Evolutionary conservation across 92 coral and sea anemone genomes (phyloP).

Genomic region (Zoanthus sansibaricus): DNA sequence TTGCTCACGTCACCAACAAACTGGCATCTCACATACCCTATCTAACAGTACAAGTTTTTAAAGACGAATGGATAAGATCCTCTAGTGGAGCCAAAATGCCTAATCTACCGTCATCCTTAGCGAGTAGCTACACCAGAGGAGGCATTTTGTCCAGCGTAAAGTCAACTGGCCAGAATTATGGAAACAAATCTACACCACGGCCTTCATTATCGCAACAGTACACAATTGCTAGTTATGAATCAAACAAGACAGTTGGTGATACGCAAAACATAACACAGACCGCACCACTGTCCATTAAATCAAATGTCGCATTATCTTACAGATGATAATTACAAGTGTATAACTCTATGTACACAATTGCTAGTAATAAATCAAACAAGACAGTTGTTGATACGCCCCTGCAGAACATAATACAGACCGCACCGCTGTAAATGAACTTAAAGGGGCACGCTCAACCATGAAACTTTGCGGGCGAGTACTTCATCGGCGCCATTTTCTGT

Average conservation of each 20-base stretch:
- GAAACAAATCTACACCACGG: neutral
- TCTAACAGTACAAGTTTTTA: constrained; percentile 93
- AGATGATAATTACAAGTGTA: neutral
- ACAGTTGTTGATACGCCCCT: neutral
- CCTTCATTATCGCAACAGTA: constrained; percentile 10
- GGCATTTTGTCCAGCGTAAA: constrained; percentile 40
- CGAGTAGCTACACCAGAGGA: constrained; percentile 57
- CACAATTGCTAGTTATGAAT: neutral
- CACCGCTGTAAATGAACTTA: too few relatives aligned
- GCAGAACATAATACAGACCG: too few relatives aligned
- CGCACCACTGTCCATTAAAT: neutral
- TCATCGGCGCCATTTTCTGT: too few relatives aligned
- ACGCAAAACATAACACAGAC: neutral
- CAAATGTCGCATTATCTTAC: neutral
- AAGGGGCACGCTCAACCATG: too few relatives aligned
- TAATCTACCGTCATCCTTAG: constrained; percentile 66
- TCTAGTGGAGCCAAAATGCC: constrained; percentile 80
- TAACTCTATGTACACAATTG: neutral
- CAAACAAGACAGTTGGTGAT: neutral
- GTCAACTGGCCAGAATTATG: constrained; percentile 34
- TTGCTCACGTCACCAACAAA: constrained; percentile 97
- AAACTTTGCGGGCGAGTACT: too few relatives aligned
- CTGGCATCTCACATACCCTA: constrained; percentile 82
- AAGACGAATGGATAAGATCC: constrained; percentile 96
- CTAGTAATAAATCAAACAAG: neutral